Conservation (phyloP, 2,888 invertebrate genomes). For the Stictocephala bisonia region DNA sequence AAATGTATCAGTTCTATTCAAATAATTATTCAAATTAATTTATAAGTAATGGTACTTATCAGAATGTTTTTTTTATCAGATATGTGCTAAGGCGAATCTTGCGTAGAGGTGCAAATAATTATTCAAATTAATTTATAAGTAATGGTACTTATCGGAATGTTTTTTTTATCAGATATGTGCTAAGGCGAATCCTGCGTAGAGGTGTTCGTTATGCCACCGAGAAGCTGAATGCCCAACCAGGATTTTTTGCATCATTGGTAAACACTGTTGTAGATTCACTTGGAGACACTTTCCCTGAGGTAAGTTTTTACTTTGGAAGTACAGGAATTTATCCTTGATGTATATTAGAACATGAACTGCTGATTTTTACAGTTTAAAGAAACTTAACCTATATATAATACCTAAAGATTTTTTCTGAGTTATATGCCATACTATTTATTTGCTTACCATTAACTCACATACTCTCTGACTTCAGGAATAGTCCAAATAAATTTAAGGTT, state of each 20-base stretch:
- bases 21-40: too few species aligned
- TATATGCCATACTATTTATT: too few species aligned
- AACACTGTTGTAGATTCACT: constrained; percentile 88
- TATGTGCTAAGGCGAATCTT: constrained; percentile 96
- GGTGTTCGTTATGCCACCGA: constrained; percentile 97
- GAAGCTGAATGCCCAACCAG: constrained; percentile 95
- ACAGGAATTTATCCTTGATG: too few species aligned
- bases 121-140: not conserved
- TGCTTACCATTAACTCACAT: too few species aligned
- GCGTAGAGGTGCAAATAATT: constrained; percentile 91
- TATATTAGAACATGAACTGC: not conserved
- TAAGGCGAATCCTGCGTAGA: constrained; percentile 93
- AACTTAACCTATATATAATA: not conserved
- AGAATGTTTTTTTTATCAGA: too few species aligned
- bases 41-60: too few species aligned
- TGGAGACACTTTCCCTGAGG: constrained; percentile 74
- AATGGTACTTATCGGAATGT: too few species aligned
- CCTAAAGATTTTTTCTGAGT: too few species aligned
- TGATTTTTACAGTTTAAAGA: not conserved
- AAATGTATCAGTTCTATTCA: too few species aligned
- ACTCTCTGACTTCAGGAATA: too few species aligned
- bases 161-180: constrained; percentile 81
- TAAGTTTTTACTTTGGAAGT: too few species aligned
- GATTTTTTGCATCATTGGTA: constrained; percentile 92
- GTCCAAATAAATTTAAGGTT: too few species aligned